Evolutionary conservation across 2,888 invertebrate genomes (phyloP).

Genomic region (Folsomia candida): DNA sequence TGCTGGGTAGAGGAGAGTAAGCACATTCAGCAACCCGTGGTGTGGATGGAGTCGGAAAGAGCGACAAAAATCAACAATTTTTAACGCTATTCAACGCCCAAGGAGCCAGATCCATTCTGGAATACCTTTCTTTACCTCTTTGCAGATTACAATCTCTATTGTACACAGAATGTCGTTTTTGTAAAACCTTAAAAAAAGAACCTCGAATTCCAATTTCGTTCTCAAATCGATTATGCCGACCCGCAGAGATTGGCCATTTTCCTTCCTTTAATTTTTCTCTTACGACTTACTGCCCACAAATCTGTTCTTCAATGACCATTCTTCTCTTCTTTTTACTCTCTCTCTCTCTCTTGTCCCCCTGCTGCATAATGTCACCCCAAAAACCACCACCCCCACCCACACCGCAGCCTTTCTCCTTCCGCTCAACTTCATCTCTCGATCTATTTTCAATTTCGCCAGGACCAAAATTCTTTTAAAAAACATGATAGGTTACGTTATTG

Average conservation of each 20-base stretch:
- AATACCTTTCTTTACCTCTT: conserved; percentile 45
- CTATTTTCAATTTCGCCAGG: too few relatives aligned
- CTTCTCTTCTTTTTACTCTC: conserved; percentile 19
- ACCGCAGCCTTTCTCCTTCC: too few relatives aligned
- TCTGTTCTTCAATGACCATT: conserved; percentile 43
- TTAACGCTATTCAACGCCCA: conserved; percentile 49
- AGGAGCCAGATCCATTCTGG: conserved; percentile 37
- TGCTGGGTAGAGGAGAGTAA: neutral
- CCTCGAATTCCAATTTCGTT: conserved; percentile 49
- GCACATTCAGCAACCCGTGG: neutral
- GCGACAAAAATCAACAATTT: conserved; percentile 51
- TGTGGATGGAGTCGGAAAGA: conserved; percentile 21
- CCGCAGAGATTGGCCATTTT: conserved; percentile 35
- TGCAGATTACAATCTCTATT: conserved; percentile 51
- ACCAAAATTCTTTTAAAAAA: too few relatives aligned
- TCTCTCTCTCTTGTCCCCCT: conserved; percentile 11
- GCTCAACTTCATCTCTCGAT: too few relatives aligned
- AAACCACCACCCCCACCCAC: neutral
- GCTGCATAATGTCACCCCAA: too few relatives aligned
- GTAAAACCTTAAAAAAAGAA: conserved; percentile 45
- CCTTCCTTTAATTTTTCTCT: conserved; percentile 32
- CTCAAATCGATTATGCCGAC: conserved; percentile 49
- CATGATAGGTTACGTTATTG: too few relatives aligned
- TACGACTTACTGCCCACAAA: conserved; percentile 41
- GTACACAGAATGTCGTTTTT: conserved; percentile 51